Evolutionary conservation across 1,140 invertebrate species (phyloP).

Genomic region (Drosophila murphyi): DNA sequence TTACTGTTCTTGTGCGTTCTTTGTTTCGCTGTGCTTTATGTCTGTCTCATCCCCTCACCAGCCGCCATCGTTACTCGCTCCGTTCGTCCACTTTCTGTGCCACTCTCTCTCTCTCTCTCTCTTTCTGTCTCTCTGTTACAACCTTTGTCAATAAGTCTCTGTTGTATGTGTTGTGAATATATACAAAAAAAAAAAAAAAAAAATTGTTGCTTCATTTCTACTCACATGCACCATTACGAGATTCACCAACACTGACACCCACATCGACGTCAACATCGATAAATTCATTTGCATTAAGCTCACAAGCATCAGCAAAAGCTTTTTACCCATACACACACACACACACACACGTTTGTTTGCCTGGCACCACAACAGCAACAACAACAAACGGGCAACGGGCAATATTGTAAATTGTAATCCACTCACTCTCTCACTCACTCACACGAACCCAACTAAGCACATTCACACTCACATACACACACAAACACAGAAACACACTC

Average conservation of each 20-base stretch:
- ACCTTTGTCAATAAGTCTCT: conserved; percentile 7
- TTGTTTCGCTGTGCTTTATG: conserved; percentile 4
- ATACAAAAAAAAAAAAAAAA: not conserved
- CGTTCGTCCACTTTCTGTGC: not conserved
- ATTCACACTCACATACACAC: not conserved
- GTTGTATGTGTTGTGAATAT: conserved; percentile 40
- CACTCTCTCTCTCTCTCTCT: conserved; percentile 6
- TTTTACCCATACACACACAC: not conserved
- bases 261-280: conserved; percentile 15
- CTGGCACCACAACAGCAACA: conserved; percentile 14
- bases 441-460: not conserved
- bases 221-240: conserved; percentile 9
- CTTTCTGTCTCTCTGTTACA: not conserved
- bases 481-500: not conserved
- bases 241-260: conserved; percentile 15
- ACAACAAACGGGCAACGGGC: conserved; percentile 24
- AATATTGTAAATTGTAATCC: conserved; percentile 20
- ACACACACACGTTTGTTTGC: conserved; percentile 25
- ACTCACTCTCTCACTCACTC: conserved; percentile 13
- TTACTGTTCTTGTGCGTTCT: conserved; percentile 8
- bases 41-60: conserved; percentile 24
- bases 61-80: not conserved
- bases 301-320: conserved; percentile 10
- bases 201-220: conserved; percentile 28
- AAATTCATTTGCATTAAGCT: conserved; percentile 12